These are phyloP conservation scores for Drosophila miranda DNA, from an alignment of 1,140 invertebrate genomes.

Conservation along the genomic window DNA sequence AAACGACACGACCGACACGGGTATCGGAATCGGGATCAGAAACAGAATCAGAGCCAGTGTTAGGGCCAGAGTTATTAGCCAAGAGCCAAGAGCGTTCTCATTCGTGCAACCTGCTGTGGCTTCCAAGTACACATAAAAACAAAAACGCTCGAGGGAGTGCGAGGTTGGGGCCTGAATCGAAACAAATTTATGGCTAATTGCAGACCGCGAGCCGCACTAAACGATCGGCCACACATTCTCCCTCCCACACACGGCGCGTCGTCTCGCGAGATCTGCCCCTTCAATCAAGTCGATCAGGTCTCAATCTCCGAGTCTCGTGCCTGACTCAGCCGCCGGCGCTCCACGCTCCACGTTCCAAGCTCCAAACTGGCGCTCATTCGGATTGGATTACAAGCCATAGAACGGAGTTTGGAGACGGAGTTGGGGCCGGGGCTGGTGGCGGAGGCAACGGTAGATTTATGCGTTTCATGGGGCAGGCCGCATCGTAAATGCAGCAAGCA, in stretches of 20 bases:
- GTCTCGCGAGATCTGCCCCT: background rate
- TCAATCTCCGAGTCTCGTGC: slow-evolving; percentile 29
- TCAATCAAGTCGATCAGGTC: slow-evolving; percentile 16
- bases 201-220: slow-evolving; percentile 52
- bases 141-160: slow-evolving; percentile 10
- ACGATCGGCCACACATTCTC: slow-evolving; percentile 24
- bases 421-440: background rate
- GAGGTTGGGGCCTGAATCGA: slow-evolving; percentile 11
- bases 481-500: slow-evolving; percentile 21
- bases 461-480: slow-evolving; percentile 25
- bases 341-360: slow-evolving; percentile 25
- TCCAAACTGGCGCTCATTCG: slow-evolving; percentile 47
- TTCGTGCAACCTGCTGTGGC: slow-evolving; percentile 71
- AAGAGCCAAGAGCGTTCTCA: too few species aligned
- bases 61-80: slow-evolving; percentile 22
- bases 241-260: slow-evolving; percentile 56
- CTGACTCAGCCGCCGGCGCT: slow-evolving; percentile 39
- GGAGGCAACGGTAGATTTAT: slow-evolving; percentile 62
- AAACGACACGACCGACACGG: slow-evolving; percentile 10
- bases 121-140: slow-evolving; percentile 73
- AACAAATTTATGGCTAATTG: slow-evolving; percentile 80
- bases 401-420: slow-evolving; percentile 8
- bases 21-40: slow-evolving; percentile 17
- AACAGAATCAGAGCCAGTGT: background rate
- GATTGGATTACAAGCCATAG: slow-evolving; percentile 38